Conservation (phyloP, 2,888 invertebrate genomes). For the Drosophila cognata region DNA sequence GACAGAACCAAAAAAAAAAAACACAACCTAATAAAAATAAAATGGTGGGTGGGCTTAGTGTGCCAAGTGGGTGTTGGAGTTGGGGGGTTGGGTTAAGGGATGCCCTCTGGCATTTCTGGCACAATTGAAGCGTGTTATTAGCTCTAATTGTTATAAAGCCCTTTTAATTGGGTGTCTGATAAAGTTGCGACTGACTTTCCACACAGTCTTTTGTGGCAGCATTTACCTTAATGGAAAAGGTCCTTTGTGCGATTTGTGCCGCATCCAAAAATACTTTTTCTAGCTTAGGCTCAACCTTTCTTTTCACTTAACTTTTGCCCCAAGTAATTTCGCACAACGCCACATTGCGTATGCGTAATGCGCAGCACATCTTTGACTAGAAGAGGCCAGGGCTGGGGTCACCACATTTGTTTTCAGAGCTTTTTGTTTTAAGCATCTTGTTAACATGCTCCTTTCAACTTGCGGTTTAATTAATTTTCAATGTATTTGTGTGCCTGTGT, state of each 20-base stretch:
- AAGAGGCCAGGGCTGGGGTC: not conserved
- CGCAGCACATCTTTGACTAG: slow-evolving; percentile 27
- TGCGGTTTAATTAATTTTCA: slow-evolving; percentile 76
- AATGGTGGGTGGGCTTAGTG: slow-evolving; percentile 36
- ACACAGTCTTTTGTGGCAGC: slow-evolving; percentile 15
- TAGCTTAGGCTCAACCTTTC: slow-evolving; percentile 50
- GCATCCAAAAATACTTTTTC: slow-evolving; percentile 9
- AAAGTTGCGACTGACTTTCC: slow-evolving; percentile 54
- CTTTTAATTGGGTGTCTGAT: slow-evolving; percentile 79
- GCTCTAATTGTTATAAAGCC: slow-evolving; percentile 78
- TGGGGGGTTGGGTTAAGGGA: not conserved
- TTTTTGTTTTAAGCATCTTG: slow-evolving; percentile 68
- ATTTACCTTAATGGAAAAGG: slow-evolving; percentile 74
- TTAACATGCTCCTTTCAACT: slow-evolving; percentile 65
- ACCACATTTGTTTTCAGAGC: slow-evolving; percentile 50
- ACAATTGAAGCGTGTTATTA: slow-evolving; percentile 79
- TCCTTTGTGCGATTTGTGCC: slow-evolving; percentile 45
- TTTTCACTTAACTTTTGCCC: slow-evolving; percentile 54
- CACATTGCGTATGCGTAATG: slow-evolving; percentile 69
- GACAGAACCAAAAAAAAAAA: slow-evolving; percentile 11
- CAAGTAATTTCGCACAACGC: slow-evolving; percentile 69
- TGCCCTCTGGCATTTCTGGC: slow-evolving; percentile 61
- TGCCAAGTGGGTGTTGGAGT: not conserved
- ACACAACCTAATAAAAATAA: slow-evolving; percentile 62
- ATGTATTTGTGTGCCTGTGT: slow-evolving; percentile 46